A percentile compares a stretch with the other conserved stretches of the same genome.
phyloP scores from a whole-genome alignment of 1,140 invertebrate genomes.

The Meloidogyne hapla region DNA sequence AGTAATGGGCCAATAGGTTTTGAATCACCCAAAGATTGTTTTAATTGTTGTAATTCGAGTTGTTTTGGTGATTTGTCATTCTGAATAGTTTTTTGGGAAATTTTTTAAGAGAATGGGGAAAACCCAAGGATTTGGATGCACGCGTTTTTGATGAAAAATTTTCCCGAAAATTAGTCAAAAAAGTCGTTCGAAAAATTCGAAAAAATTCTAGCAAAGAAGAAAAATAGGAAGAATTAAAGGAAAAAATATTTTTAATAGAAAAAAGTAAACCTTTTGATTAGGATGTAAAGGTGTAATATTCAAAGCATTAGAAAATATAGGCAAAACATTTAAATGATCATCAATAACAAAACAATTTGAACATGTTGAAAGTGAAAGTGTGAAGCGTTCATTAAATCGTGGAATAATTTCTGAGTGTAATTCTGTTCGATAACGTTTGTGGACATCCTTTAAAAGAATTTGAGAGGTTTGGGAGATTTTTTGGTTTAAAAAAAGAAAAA shows the following conservation, averaged over 20 bases:
- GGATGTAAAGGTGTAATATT: slow-evolving; percentile 72
- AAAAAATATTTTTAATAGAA: not conserved
- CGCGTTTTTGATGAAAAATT: no score
- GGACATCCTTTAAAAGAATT: slow-evolving; percentile 75
- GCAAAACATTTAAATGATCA: slow-evolving; percentile 86
- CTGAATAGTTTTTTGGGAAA: slow-evolving; percentile 36
- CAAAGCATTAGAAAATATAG: slow-evolving; percentile 83
- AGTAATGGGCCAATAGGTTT: slow-evolving; percentile 86
- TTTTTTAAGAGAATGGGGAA: not conserved
- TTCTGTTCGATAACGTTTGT: slow-evolving; percentile 89
- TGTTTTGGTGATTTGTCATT: slow-evolving; percentile 62
- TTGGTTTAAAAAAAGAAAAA: not conserved
- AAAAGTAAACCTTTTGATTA: slow-evolving; percentile 61
- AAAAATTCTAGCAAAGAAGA: no score
- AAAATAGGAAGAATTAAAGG: not conserved
- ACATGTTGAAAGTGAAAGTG: slow-evolving; percentile 85
- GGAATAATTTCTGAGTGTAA: slow-evolving; percentile 86
- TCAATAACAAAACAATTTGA: slow-evolving; percentile 85
- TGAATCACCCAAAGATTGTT: slow-evolving; percentile 79
- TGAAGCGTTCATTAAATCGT: slow-evolving; percentile 92
- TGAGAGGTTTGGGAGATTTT: slow-evolving; percentile 11
- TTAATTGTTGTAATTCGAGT: slow-evolving; percentile 72
- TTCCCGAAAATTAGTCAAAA: no score
- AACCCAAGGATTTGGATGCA: not conserved
- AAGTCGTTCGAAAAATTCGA: no score